These are phyloP conservation scores for Dufourea novaeangliae DNA, from an alignment of 1,140 invertebrate species.

Conservation along the genomic window DNA sequence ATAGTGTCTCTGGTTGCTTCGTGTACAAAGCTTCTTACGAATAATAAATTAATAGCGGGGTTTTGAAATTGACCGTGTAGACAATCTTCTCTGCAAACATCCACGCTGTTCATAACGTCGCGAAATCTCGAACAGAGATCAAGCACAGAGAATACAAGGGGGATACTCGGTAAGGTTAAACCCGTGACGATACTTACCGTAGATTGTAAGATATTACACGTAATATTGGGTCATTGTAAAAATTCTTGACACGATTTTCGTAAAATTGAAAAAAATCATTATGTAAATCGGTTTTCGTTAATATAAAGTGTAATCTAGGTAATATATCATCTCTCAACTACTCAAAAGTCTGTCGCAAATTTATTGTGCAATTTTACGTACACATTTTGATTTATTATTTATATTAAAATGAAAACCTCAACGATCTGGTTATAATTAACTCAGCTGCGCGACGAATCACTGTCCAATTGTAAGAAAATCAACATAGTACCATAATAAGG, in stretches of 20 bases:
- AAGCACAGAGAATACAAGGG: constrained; percentile 39
- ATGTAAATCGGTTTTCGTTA: background rate
- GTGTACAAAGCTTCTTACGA: constrained; percentile 35
- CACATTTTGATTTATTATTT: too few relatives aligned
- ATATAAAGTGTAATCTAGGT: too few relatives aligned
- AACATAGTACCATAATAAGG: too few relatives aligned
- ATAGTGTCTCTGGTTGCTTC: background rate
- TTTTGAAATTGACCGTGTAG: constrained; percentile 50
- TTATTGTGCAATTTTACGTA: too few relatives aligned
- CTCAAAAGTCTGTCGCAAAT: too few relatives aligned
- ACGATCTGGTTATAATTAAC: too few relatives aligned
- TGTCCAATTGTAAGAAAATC: too few relatives aligned
- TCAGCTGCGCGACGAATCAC: too few relatives aligned
- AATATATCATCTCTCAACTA: too few relatives aligned
- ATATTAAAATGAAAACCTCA: too few relatives aligned
- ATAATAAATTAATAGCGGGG: constrained; percentile 55
- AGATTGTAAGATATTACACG: constrained; percentile 26
- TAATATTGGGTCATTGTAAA: constrained; percentile 9
- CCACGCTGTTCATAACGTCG: constrained; percentile 46
- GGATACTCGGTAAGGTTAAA: constrained; percentile 9
- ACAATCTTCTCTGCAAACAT: constrained; percentile 54
- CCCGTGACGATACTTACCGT: constrained; percentile 15
- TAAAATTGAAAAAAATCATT: background rate
- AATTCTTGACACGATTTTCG: background rate
- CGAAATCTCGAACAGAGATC: constrained; percentile 45